Evolutionary conservation across 37 sponge, comb jelly and placozoan species (phyloP), one percentile per base, ranked within the genome.

Genomic region (Ianthella basta): DNA sequence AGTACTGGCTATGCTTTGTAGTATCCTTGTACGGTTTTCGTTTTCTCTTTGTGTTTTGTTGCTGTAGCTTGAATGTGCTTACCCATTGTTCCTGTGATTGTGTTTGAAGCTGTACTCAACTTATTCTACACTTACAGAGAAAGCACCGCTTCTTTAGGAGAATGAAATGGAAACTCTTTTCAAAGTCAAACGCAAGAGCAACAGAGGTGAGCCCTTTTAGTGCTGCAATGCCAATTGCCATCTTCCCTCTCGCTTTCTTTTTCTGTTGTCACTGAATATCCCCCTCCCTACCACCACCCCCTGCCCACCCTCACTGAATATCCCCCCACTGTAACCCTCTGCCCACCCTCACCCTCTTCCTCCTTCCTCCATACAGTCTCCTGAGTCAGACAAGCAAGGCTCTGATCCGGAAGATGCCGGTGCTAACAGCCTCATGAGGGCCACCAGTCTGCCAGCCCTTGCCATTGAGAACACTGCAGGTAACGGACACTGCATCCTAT

Each of bases 211-310:
- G 24, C 64, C 5, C 27, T 63, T 5, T 27, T 12, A 29, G 0
- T 20, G 32, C 19, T 37, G 38, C 33, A 32, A 23, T 34, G 25
- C 23, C n/a, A 38, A 21, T 1, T 41, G 19, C 50, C 53, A 10
- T 41, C 18, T 41, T 77, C 40, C 50, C 19, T 39, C 78, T 40
- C 50, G 19, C 81, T 56, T 59, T 57, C 80, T 54, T 55, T 56
- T 35, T 36, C 82, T n/a, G 33, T 35, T 21, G 19, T 39, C 61
- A 32, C 63, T n/a, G n/a, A 27, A 4, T 8, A 0, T 60, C 23
- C 63, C 15, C n/a, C n/a, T n/a, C n/a, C n/a, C n/a, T n/a, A n/a
- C n/a, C n/a, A n/a, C n/a, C n/a, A n/a, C n/a, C n/a, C n/a, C n/a
- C n/a, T n/a, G n/a, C n/a, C n/a, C n/a, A n/a, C n/a, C n/a, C n/a